Evolutionary conservation across 2,797 vertebrate genomes (phyloP).

Genomic region (Poliocrania exsul): DNA sequence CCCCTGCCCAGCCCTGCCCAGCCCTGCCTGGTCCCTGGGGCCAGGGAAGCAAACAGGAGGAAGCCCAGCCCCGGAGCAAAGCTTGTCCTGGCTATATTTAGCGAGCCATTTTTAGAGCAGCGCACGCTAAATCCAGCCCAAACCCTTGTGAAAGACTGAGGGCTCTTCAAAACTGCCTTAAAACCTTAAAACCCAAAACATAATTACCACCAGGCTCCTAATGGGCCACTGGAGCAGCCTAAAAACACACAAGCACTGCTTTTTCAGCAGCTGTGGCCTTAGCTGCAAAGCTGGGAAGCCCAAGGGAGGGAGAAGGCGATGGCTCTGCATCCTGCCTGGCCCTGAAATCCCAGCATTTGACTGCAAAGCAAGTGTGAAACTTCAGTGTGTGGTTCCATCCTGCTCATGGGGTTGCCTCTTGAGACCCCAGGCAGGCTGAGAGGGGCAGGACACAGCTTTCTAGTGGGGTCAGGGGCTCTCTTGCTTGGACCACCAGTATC

Average conservation of each 20-base stretch:
- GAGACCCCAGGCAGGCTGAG: background rate
- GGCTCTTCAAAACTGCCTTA: background rate
- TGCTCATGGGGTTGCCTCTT: background rate
- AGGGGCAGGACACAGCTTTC: background rate
- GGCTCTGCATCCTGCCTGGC: background rate
- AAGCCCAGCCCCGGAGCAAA: constrained; percentile 4
- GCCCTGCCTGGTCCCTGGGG: background rate
- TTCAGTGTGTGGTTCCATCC: fast-evolving
- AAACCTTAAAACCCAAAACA: background rate
- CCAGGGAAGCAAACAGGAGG: background rate
- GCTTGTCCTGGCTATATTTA: constrained; percentile 39
- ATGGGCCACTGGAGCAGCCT: background rate
- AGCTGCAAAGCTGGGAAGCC: background rate
- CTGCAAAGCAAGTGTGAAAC: background rate
- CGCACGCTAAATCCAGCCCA: background rate
- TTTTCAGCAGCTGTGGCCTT: background rate
- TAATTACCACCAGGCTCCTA: background rate
- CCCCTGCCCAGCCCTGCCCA: background rate
- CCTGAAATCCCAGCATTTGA: fast-evolving
- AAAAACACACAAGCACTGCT: background rate
- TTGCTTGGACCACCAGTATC: background rate
- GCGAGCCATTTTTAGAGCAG: constrained; percentile 40
- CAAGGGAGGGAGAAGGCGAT: background rate
- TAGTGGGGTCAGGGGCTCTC: background rate
- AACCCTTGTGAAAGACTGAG: background rate